Base-by-base conservation (phyloP, 37 sponge, comb jelly and placozoan species). In the Hexactinellida sp. region DNA sequence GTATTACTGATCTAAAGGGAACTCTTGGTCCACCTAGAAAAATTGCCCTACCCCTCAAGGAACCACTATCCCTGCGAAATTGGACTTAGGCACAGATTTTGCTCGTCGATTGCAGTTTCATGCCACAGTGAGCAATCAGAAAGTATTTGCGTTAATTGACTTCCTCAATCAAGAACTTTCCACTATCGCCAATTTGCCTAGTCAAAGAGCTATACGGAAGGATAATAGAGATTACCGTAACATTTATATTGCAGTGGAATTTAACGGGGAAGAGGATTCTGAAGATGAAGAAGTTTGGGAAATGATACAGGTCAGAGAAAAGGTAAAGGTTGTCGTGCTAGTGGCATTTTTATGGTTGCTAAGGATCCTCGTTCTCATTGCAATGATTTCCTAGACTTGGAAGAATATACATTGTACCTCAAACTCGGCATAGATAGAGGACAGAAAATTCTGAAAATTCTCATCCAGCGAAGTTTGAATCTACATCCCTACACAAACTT, bases 131-230 rank as follows among this genome's bases (percentile, higher is more conserved):
- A 63, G 76, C 76, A 63, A 63, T 63, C 76, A 23, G 13, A 63
- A 63, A 63, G 76, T 63, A 21, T 21, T 63, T 63, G 30, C 1
- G 3, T 63, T 63, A 63, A 63, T 63, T 63, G 76, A 63, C 76
- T 63, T 63, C 76, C 76, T 63, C 30, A 63, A 63, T 63, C 76
- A 63, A 63, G 76, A 63, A 63, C 47, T 63, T 63, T 63, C 76
- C 76, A 63, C 76, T 23, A 63, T 63, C 13, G 76, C 76, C 76
- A 63, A 63, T 63, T 63, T 63, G 10, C 76, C 76, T 63, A 63
- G 34, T 28, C 76, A 63, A 63, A 63, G 76, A 63, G 76, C 76
- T 7, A 63, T 63, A 63, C 32, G 76, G 76, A 63, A 63, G 3
- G 76, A 63, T 63, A 28, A 63, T 63, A 32, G 21, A 63, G 34